Evolutionary conservation across 1,140 invertebrate species (phyloP).

Genomic region (Hycleus phaleratus): DNA sequence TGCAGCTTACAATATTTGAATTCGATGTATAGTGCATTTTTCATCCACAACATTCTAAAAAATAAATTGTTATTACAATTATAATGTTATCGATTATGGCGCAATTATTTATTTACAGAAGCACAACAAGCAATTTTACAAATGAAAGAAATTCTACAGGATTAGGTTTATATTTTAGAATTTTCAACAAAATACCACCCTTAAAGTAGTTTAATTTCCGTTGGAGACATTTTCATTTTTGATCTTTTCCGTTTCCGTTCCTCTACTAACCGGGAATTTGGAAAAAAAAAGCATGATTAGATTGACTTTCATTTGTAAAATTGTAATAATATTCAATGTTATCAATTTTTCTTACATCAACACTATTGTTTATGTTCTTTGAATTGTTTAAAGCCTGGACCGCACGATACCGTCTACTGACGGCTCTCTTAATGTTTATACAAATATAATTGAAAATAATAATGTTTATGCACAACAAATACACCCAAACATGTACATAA

Average conservation of each 20-base stretch:
- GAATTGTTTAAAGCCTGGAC: constrained; percentile 16
- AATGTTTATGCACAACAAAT: constrained; percentile 4
- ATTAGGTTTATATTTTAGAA: background rate
- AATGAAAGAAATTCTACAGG: background rate
- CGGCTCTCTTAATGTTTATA: constrained; percentile 4
- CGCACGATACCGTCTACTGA: constrained; percentile 10
- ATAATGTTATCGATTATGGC: background rate
- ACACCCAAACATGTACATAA: constrained; percentile 7
- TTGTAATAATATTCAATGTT: background rate
- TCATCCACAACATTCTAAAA: background rate
- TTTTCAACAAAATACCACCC: too few species aligned
- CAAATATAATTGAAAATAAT: background rate
- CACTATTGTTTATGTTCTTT: too few species aligned
- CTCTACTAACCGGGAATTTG: too few species aligned
- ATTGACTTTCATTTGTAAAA: too few species aligned
- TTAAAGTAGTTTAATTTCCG: too few species aligned
- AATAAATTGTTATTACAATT: background rate
- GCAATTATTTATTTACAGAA: constrained; percentile 2
- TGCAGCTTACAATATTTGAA: background rate
- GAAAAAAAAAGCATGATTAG: too few species aligned
- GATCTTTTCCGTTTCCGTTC: too few species aligned
- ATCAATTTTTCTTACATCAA: background rate
- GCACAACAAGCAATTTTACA: background rate
- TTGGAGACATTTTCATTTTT: too few species aligned
- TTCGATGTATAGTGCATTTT: constrained; percentile 5